Evolutionary conservation across 1,140 invertebrate species (phyloP).

Genomic region (Lethrus apterus): DNA sequence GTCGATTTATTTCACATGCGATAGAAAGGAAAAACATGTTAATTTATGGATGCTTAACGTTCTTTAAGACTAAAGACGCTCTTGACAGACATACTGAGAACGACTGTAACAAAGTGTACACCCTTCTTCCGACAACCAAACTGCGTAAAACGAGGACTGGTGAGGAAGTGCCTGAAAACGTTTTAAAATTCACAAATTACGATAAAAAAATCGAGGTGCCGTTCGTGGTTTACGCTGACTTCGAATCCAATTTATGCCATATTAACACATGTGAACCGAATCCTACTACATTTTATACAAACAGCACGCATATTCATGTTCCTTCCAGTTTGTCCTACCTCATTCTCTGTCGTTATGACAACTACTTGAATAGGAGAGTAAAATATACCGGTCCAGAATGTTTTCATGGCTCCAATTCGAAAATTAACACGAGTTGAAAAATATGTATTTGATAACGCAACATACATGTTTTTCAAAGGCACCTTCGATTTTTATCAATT

Average conservation of each 20-base stretch:
- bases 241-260: conserved; percentile 5
- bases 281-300: not conserved
- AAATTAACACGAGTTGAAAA: not conserved
- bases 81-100: conserved; percentile 24
- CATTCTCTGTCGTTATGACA: not conserved
- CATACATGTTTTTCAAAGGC: too few relatives aligned
- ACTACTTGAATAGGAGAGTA: not conserved
- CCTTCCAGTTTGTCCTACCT: not conserved
- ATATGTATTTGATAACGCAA: conserved; percentile 5
- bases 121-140: not conserved
- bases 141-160: not conserved
- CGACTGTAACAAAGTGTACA: conserved; percentile 28
- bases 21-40: conserved; percentile 7
- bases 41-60: conserved; percentile 28
- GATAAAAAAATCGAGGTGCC: conserved; percentile 2
- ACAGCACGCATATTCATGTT: not conserved
- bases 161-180: not conserved
- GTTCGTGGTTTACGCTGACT: too few relatives aligned
- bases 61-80: conserved; percentile 25
- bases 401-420: not conserved
- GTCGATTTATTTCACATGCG: not conserved
- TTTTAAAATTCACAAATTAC: too few relatives aligned
- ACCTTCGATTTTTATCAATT: too few relatives aligned
- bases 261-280: conserved; percentile 2
- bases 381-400: not conserved